A percentile compares a stretch with the other conserved stretches of the same genome.
Conservation (phyloP, 2,113 vertebrate species). For the Triplophysa tibetana region DNA sequence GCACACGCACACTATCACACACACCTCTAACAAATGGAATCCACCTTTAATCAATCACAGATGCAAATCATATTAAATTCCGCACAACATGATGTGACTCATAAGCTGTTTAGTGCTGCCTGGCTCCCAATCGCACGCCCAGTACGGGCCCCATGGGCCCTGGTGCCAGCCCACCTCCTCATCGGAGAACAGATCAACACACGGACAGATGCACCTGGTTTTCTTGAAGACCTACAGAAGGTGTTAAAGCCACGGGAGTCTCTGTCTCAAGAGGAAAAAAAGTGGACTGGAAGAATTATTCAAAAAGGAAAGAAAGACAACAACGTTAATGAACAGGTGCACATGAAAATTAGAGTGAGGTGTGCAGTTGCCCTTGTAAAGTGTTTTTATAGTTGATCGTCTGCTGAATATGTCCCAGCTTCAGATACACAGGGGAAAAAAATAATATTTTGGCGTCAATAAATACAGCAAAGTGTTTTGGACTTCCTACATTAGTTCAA, state of each 20-base stretch:
- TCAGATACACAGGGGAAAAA: background rate
- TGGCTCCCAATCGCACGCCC: slow-evolving; percentile 13
- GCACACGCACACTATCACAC: background rate
- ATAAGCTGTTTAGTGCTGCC: slow-evolving; percentile 34
- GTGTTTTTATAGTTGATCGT: slow-evolving; percentile 56
- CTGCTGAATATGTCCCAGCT: slow-evolving; percentile 54
- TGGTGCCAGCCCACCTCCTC: slow-evolving; percentile 16
- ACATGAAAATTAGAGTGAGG: slow-evolving; percentile 62
- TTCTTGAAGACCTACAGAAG: slow-evolving; percentile 62
- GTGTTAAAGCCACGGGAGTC: slow-evolving; percentile 67
- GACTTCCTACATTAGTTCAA: too few relatives aligned
- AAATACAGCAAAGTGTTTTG: too few relatives aligned
- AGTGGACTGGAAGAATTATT: slow-evolving; percentile 29
- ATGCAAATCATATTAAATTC: slow-evolving; percentile 8
- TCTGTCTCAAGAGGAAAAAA: slow-evolving; percentile 48
- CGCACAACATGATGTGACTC: slow-evolving; percentile 30
- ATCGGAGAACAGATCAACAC: background rate
- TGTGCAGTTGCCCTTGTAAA: slow-evolving; percentile 57
- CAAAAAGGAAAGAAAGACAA: slow-evolving; percentile 41
- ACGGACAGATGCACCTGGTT: slow-evolving; percentile 54
- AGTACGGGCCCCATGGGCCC: background rate
- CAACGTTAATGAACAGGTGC: slow-evolving; percentile 68
- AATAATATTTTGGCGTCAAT: background rate
- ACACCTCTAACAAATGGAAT: slow-evolving; percentile 30
- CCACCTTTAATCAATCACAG: slow-evolving; percentile 28